These are phyloP conservation scores for Lamprotornis superbus DNA, from an alignment of 2,113 vertebrate genomes.

Conservation along the genomic window DNA sequence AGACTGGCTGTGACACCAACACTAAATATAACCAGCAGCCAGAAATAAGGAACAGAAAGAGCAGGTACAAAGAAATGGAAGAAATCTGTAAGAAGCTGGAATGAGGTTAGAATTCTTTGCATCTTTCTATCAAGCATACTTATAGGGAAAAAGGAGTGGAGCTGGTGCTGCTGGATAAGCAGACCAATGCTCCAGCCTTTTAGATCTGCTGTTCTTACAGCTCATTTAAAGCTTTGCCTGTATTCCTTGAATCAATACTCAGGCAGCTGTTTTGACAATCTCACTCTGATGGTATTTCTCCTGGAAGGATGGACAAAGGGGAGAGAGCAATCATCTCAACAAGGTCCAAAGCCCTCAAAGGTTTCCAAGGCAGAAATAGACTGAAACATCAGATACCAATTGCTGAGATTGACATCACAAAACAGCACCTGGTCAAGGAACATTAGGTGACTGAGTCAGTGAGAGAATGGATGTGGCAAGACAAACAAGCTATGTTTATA, in stretches of 20 bases:
- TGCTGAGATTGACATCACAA: background rate
- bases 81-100: background rate
- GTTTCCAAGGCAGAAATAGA: background rate
- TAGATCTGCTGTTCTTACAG: slow-evolving; percentile 39
- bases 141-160: background rate
- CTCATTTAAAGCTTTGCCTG: slow-evolving; percentile 45
- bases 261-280: slow-evolving; percentile 57
- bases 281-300: slow-evolving; percentile 31
- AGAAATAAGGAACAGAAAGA: slow-evolving; percentile 15
- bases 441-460: background rate
- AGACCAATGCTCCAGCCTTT: slow-evolving; percentile 13
- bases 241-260: slow-evolving; percentile 58
- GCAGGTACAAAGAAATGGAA: background rate
- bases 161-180: background rate
- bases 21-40: background rate
- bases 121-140: background rate
- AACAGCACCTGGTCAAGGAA: background rate
- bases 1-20: background rate
- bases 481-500: background rate
- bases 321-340: background rate
- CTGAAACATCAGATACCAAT: background rate
- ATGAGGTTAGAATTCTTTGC: slow-evolving; percentile 7
- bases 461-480: background rate
- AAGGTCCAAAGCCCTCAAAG: slow-evolving; percentile 2
- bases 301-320: background rate